A percentile compares a stretch with the other conserved stretches of the same genome.
phyloP scores from a whole-genome alignment of 2,113 vertebrate genomes.

The Pyrgilauda ruficollis region DNA sequence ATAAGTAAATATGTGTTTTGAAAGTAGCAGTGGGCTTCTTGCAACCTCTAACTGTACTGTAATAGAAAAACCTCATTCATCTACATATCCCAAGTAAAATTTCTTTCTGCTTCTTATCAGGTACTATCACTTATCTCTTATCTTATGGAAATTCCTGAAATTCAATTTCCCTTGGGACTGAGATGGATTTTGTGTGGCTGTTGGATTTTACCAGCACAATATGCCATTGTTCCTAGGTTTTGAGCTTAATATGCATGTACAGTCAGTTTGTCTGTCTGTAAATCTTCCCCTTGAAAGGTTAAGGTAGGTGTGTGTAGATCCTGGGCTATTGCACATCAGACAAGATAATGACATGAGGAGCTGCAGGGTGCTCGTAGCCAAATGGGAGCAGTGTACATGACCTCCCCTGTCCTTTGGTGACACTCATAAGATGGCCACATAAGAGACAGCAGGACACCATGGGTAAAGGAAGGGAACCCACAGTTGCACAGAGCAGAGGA shows the following conservation, averaged over 20 bases:
- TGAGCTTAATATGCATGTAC: neutral
- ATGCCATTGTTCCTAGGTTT: neutral
- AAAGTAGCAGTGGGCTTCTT: neutral
- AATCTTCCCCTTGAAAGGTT: neutral
- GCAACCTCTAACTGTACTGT: neutral
- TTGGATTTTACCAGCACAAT: neutral
- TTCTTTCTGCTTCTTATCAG: neutral
- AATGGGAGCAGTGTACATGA: neutral
- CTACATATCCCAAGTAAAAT: neutral
- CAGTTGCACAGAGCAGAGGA: neutral
- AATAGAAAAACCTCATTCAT: neutral
- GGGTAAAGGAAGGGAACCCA: neutral
- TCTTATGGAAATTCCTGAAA: neutral
- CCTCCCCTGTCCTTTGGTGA: neutral
- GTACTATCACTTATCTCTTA: neutral
- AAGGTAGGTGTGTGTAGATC: neutral
- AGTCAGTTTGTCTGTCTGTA: neutral
- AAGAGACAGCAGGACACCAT: neutral
- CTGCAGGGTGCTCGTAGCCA: neutral
- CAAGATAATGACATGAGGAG: neutral
- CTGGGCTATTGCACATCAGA: neutral
- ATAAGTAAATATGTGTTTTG: neutral
- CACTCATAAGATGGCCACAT: neutral
- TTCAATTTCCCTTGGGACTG: neutral
- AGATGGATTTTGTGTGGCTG: neutral